These are phyloP conservation scores for Petromus typicus DNA, from an alignment of 2,113 vertebrate species.

Conservation along the genomic window DNA sequence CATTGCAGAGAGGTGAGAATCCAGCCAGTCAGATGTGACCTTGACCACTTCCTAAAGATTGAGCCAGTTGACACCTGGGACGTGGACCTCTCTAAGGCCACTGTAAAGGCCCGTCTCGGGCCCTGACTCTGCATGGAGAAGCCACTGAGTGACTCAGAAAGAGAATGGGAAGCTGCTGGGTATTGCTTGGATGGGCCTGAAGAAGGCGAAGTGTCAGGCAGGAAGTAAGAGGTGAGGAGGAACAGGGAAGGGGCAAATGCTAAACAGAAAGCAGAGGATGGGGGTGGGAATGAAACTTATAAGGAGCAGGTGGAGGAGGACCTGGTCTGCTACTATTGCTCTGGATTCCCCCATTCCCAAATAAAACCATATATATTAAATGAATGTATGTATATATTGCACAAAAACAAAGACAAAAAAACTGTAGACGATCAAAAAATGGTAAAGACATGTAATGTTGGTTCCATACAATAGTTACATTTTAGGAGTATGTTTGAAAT, in stretches of 20 bases:
- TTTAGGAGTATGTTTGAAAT: neutral
- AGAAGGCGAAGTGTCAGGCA: too few species aligned
- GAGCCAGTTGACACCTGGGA: neutral
- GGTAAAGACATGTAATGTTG: neutral
- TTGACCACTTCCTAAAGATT: too few species aligned
- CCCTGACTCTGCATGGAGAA: too few species aligned
- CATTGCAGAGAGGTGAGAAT: too few species aligned
- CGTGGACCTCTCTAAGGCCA: too few species aligned
- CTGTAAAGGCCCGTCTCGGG: neutral
- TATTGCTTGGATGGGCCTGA: too few species aligned
- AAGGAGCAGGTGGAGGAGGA: neutral
- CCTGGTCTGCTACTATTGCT: neutral
- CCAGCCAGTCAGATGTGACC: too few species aligned
- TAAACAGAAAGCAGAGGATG: neutral
- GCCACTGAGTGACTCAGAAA: neutral
- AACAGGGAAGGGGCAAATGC: too few species aligned
- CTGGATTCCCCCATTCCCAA: neutral
- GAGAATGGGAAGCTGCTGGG: neutral
- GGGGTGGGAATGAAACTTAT: neutral
- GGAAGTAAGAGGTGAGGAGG: too few species aligned
- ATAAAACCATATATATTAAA: neutral
- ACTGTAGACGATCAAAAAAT: neutral
- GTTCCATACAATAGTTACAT: neutral
- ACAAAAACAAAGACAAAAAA: neutral
- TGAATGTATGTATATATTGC: too few species aligned